Base-by-base conservation (phyloP, 2,888 invertebrate species). In the Muschampia plurimacula region DNA sequence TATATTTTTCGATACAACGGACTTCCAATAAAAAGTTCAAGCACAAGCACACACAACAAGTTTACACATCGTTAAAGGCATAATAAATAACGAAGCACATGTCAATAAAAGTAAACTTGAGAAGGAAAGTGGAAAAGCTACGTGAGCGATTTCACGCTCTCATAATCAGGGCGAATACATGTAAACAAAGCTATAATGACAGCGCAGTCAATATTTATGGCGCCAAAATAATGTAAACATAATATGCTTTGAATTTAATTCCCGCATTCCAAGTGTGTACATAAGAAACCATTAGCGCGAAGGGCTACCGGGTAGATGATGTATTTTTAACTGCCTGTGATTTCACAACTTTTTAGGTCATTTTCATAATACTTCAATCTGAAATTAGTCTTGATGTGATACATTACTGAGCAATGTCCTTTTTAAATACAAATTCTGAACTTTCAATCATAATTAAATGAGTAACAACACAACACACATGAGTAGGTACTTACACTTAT, bases 301-400 rank as follows among this genome's bases (percentile, higher is more conserved):
- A 71, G 71, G 71, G 71, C 65, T 70, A 28, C 57, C 59, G 52
- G 41, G 66, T 41, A 65, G 69, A 39, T 41, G 69, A 46, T 44
- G 36, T 90, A 89, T 89, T 84, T 89, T 89, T 89, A 90, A 85
- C 80, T 78, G 59, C 36, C 32, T 77, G 78, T 84, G 86, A 85
- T 88, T 86, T 87, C 85, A 85, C 82, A 83, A 85, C 84, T 82
- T 83, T 85, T 85, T 84, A 86, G 86, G 86, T 83, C 84, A 82
- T 84, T 87, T 89, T 86, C 85, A 83, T 83, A 86, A 67, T 65
- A 78, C 82, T 79, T 77, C 77, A 79, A 82, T 79, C 79, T 76
- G 67, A 75, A 72, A 74, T 76, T 76, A 77, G 66, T 74, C 72
- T 72, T 64, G 67, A 60, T n/a, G n/a, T 13, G 49, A 49, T n/a